phyloP scores from a whole-genome alignment of 2,888 invertebrate genomes.

The Entomobrya multifasciata region DNA sequence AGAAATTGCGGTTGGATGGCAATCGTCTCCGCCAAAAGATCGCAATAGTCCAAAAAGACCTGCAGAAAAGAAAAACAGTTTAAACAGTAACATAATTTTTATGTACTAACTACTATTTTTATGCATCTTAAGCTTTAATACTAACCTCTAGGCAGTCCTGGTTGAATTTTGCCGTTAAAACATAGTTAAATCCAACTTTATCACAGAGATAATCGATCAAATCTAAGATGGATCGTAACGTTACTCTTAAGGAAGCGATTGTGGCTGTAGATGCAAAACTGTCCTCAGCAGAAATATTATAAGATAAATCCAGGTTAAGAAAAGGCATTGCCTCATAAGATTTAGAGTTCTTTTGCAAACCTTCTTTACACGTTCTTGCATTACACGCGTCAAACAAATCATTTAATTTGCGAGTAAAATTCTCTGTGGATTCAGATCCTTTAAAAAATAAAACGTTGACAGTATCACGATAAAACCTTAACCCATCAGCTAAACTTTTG shows the following conservation, averaged over 20 bases:
- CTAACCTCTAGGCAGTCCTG: constrained; percentile 26
- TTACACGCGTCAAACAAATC: constrained; percentile 51
- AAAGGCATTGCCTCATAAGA: too few relatives aligned
- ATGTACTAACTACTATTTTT: too few relatives aligned
- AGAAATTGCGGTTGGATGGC: constrained; percentile 35
- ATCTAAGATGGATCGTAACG: constrained; percentile 4
- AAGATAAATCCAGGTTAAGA: too few relatives aligned
- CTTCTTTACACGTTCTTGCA: constrained; percentile 1
- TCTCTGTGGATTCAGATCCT: constrained; percentile 28
- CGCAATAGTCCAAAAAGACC: constrained; percentile 56
- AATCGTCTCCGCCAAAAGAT: constrained; percentile 46
- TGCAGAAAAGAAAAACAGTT: constrained; percentile 38
- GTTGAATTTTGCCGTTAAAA: constrained; percentile 29
- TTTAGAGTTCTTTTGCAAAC: too few relatives aligned
- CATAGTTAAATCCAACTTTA: constrained; percentile 25
- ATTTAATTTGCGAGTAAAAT: constrained; percentile 46
- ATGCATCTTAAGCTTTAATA: too few relatives aligned
- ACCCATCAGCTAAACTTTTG: constrained; percentile 4
- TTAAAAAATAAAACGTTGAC: too few relatives aligned
- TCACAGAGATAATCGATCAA: constrained; percentile 10
- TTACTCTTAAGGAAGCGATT: constrained; percentile 36
- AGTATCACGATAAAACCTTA: constrained; percentile 1
- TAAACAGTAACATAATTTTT: not conserved
- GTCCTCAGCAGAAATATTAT: too few relatives aligned
- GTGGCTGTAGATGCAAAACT: constrained; percentile 42